Conservation (phyloP, 2,797 vertebrate genomes). For the Lithobates pipiens region DNA sequence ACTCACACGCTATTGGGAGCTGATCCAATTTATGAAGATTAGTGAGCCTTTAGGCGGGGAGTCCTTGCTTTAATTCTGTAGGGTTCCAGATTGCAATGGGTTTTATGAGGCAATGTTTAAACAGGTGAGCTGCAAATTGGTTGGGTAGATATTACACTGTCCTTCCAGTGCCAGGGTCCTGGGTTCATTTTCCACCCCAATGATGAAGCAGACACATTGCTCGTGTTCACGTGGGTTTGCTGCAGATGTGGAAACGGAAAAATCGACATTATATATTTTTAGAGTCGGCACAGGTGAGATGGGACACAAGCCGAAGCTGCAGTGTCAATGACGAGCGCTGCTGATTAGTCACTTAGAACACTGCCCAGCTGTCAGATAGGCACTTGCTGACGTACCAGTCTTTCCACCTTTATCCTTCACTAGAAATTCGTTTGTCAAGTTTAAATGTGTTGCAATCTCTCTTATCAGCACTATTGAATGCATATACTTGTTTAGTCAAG, state of each 20-base stretch:
- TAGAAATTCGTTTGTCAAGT: neutral
- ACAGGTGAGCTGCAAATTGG: neutral
- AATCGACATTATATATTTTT: neutral
- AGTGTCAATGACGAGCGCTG: neutral
- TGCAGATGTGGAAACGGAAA: neutral
- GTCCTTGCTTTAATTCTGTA: slow-evolving; percentile 1
- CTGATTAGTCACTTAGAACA: neutral
- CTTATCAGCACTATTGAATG: slow-evolving; percentile 8
- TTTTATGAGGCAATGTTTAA: slow-evolving; percentile 13
- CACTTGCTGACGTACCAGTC: neutral
- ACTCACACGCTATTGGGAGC: slow-evolving; percentile 43
- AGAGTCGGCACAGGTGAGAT: neutral
- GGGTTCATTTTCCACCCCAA: neutral
- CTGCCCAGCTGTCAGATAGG: neutral
- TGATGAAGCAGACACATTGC: too few species aligned
- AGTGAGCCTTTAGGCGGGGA: slow-evolving; percentile 26
- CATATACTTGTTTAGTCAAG: slow-evolving; percentile 1
- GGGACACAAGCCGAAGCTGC: neutral
- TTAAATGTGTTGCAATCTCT: neutral
- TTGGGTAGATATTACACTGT: neutral
- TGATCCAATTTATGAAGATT: neutral
- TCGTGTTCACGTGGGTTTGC: neutral
- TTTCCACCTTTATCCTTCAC: neutral
- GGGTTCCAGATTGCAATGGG: slow-evolving; percentile 16
- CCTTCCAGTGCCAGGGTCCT: too few species aligned